Conservation (phyloP, 2,888 invertebrate genomes). For the Drosophila macrospina region DNA sequence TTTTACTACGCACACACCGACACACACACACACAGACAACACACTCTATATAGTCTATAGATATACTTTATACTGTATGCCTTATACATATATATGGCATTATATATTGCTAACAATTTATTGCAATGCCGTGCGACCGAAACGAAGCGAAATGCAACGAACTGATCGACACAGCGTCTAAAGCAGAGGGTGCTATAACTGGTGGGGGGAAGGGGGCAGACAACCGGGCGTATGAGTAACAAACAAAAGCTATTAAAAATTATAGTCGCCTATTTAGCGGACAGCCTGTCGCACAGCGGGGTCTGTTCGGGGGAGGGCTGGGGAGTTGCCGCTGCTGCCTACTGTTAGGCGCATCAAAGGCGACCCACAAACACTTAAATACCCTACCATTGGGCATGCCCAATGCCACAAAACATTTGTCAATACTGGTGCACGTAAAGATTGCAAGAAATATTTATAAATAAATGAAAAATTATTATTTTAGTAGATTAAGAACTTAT, state of each 20-base stretch:
- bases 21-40: slow-evolving; percentile 1
- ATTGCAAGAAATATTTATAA: neutral
- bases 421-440: neutral
- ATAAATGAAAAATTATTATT: no score
- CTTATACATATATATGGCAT: neutral
- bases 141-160: slow-evolving; percentile 36
- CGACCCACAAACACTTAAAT: slow-evolving; percentile 56
- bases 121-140: slow-evolving; percentile 47
- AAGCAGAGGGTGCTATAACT: neutral
- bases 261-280: slow-evolving; percentile 65
- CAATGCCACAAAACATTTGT: neutral
- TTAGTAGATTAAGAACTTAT: no score
- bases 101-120: slow-evolving; percentile 53
- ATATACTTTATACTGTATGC: slow-evolving; percentile 4
- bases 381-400: slow-evolving; percentile 29
- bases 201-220: neutral
- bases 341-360: slow-evolving; percentile 67
- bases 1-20: slow-evolving; percentile 39
- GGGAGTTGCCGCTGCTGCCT: slow-evolving; percentile 48
- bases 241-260: slow-evolving; percentile 67
- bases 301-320: neutral
- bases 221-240: slow-evolving; percentile 64
- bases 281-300: slow-evolving; percentile 15
- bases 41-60: neutral
- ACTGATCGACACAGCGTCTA: slow-evolving; percentile 25